A percentile compares a stretch with the other conserved stretches of the same genome.
These are phyloP conservation scores for Aplochiton taeniatus DNA, from an alignment of 2,797 vertebrate genomes.

Conservation along the genomic window DNA sequence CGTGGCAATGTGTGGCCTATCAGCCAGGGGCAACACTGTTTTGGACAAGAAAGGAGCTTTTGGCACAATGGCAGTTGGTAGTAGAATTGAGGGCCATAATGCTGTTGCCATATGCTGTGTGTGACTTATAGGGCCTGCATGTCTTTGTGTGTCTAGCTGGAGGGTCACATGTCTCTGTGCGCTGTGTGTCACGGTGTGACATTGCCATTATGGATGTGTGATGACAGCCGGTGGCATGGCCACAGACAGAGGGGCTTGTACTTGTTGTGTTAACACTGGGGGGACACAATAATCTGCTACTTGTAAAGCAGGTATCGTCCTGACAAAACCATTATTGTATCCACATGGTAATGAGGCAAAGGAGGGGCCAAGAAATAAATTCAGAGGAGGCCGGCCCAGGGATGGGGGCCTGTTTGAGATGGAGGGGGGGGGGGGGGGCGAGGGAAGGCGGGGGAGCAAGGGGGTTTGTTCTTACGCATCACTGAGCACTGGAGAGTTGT, in stretches of 20 bases:
- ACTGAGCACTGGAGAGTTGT: conserved; percentile 83
- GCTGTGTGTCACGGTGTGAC: conserved; percentile 66
- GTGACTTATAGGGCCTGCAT: conserved; percentile 69
- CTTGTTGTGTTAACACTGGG: conserved; percentile 83
- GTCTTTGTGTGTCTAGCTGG: conserved; percentile 71
- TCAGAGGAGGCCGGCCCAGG: conserved; percentile 75
- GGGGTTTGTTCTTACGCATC: conserved; percentile 80
- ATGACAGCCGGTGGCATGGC: conserved; percentile 83
- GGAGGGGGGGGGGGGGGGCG: conserved; percentile 32
- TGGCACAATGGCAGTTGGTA: conserved; percentile 61
- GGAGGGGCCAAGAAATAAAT: conserved; percentile 78
- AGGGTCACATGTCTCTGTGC: conserved; percentile 75
- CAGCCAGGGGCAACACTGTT: conserved; percentile 70
- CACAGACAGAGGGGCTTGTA: conserved; percentile 81
- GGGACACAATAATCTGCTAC: conserved; percentile 86
- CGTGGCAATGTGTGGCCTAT: conserved; percentile 71
- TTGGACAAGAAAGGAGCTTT: conserved; percentile 39
- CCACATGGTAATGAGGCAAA: conserved; percentile 83
- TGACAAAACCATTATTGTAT: conserved; percentile 86
- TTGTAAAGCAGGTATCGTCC: conserved; percentile 90
- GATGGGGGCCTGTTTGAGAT: conserved; percentile 60
- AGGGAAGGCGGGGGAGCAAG: conserved; percentile 28
- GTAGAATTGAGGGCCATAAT: conserved; percentile 60
- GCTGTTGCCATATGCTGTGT: conserved; percentile 73
- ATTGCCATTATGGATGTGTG: conserved; percentile 79